phyloP scores from a whole-genome alignment of 2,888 invertebrate genomes.

The Bugulina stolonifera region DNA sequence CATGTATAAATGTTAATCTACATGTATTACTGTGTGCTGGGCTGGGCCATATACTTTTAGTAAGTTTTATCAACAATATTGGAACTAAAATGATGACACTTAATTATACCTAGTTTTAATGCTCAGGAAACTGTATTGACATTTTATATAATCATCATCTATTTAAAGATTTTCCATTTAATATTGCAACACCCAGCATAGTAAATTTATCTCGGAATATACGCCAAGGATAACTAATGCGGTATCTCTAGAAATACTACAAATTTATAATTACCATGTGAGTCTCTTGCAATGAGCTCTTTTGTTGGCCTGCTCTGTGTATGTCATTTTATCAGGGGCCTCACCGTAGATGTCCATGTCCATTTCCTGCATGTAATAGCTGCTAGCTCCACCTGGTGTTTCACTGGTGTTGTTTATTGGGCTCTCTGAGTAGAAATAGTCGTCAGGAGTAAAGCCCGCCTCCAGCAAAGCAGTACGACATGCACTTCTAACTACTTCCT shows the following conservation, averaged over 20 bases:
- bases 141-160: constrained; percentile 8
- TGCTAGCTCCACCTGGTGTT: constrained; percentile 49
- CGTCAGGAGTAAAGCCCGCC: constrained; percentile 74
- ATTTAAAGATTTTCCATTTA: too few relatives aligned
- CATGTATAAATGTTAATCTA: too few relatives aligned
- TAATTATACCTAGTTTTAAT: too few relatives aligned
- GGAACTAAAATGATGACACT: too few relatives aligned
- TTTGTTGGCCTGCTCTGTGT: constrained; percentile 79
- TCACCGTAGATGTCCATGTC: constrained; percentile 54
- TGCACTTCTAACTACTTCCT: constrained; percentile 63
- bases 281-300: constrained; percentile 72
- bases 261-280: constrained; percentile 65
- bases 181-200: too few relatives aligned
- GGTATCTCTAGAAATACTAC: too few relatives aligned
- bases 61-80: too few relatives aligned
- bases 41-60: too few relatives aligned
- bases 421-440: constrained; percentile 54
- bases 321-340: constrained; percentile 66
- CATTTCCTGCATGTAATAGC: constrained; percentile 50
- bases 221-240: too few relatives aligned
- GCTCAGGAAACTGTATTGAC: too few relatives aligned
- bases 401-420: constrained; percentile 32
- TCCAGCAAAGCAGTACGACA: constrained; percentile 69
- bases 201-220: too few relatives aligned
- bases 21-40: too few relatives aligned